phyloP scores from a whole-genome alignment of 2,113 vertebrate genomes.

The Corythornis cristatus region DNA sequence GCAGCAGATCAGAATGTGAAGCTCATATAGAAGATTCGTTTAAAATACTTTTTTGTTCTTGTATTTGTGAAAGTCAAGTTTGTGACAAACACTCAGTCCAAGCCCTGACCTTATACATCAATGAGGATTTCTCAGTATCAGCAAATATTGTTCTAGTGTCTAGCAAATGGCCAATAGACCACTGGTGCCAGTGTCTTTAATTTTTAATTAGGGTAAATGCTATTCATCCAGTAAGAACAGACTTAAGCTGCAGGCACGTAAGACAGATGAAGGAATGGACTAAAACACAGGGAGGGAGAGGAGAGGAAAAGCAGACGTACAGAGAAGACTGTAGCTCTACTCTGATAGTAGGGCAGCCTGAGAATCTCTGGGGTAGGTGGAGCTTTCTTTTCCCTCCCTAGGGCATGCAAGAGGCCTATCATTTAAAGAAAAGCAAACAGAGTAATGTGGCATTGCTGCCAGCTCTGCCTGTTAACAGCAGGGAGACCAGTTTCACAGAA shows the following conservation, averaged over 20 bases:
- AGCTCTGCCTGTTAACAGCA: not conserved
- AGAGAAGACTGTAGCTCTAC: not conserved
- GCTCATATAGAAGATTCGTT: not conserved
- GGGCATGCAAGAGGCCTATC: not conserved
- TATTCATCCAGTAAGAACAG: not conserved
- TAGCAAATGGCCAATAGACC: not conserved
- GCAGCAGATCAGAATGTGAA: not conserved
- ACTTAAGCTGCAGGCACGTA: not conserved
- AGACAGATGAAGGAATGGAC: not conserved
- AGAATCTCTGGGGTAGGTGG: not conserved
- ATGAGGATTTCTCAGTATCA: not conserved
- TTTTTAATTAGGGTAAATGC: not conserved
- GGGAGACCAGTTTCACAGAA: not conserved
- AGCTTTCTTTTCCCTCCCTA: not conserved
- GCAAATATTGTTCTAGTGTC: not conserved
- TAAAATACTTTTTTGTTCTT: not conserved
- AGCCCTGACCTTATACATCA: not conserved
- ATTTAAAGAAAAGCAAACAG: not conserved
- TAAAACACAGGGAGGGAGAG: not conserved
- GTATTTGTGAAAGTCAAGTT: not conserved
- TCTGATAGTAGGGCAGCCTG: not conserved
- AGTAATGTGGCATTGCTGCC: not conserved
- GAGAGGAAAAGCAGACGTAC: not conserved
- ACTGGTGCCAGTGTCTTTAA: not conserved
- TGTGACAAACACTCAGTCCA: not conserved